A percentile compares a stretch with the other conserved stretches of the same genome.
These are phyloP conservation scores for Wiebesia pumilae DNA, from an alignment of 1,140 invertebrate genomes.

Conservation along the genomic window DNA sequence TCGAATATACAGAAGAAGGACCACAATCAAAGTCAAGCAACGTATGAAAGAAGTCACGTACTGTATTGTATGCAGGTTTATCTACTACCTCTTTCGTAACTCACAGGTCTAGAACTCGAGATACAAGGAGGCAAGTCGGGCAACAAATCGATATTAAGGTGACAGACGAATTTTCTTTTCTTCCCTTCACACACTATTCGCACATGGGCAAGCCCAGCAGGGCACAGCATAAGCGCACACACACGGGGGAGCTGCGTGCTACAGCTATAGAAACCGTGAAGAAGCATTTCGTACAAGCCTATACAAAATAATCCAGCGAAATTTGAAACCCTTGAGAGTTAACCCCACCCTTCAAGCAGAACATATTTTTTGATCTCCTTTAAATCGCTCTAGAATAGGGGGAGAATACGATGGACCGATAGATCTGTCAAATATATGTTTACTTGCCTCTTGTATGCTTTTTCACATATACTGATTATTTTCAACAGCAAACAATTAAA, in stretches of 20 bases:
- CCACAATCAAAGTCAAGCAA: background rate
- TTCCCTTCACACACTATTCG: background rate
- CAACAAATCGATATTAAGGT: slow-evolving; percentile 33
- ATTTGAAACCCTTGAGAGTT: background rate
- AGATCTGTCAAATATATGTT: slow-evolving; percentile 21
- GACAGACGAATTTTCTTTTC: slow-evolving; percentile 40
- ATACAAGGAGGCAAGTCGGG: no score
- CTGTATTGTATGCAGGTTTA: background rate
- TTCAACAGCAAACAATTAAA: no score
- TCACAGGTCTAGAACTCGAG: background rate
- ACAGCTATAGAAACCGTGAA: background rate
- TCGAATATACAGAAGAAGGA: background rate
- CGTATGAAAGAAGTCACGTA: slow-evolving; percentile 18
- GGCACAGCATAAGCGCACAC: no score
- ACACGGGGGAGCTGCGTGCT: background rate
- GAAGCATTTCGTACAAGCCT: background rate
- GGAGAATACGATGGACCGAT: slow-evolving; percentile 3
- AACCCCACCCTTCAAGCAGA: slow-evolving; percentile 1
- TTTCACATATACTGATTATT: background rate
- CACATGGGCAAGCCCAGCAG: background rate
- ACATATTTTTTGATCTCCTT: background rate
- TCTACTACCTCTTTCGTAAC: background rate
- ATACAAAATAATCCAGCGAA: background rate
- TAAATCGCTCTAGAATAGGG: slow-evolving; percentile 10
- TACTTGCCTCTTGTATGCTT: background rate